Evolutionary conservation across 2,888 invertebrate species (phyloP).

Genomic region (Ellobium chinense): DNA sequence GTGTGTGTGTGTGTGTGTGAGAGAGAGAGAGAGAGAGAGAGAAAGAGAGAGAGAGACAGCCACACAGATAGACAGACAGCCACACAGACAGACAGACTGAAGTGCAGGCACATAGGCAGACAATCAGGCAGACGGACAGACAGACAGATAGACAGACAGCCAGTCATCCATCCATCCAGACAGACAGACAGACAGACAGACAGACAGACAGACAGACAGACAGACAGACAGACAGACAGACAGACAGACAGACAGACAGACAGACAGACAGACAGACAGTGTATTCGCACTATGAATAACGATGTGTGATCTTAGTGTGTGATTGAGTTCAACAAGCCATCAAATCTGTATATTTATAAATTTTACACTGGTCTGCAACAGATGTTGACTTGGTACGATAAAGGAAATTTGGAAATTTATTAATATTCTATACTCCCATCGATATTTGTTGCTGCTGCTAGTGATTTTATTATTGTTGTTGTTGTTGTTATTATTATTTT

Average conservation of each 20-base stretch:
- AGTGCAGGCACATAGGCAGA: not conserved
- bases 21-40: not conserved
- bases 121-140: not conserved
- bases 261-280: not conserved
- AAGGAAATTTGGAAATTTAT: too few species aligned
- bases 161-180: not conserved
- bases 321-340: too few species aligned
- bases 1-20: not conserved
- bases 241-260: not conserved
- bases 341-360: too few species aligned
- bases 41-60: constrained; percentile 3
- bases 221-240: not conserved
- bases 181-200: not conserved
- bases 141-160: not conserved
- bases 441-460: too few species aligned
- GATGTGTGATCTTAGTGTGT: too few species aligned
- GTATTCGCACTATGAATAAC: too few species aligned
- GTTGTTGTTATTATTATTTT: too few species aligned
- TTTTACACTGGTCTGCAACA: too few species aligned
- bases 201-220: not conserved
- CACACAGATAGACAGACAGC: not conserved
- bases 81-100: not conserved
- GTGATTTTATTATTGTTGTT: too few species aligned
- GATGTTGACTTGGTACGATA: too few species aligned
- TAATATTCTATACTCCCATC: too few species aligned